Base-by-base conservation (phyloP, 2,888 invertebrate genomes). In the Chesias legatella region DNA sequence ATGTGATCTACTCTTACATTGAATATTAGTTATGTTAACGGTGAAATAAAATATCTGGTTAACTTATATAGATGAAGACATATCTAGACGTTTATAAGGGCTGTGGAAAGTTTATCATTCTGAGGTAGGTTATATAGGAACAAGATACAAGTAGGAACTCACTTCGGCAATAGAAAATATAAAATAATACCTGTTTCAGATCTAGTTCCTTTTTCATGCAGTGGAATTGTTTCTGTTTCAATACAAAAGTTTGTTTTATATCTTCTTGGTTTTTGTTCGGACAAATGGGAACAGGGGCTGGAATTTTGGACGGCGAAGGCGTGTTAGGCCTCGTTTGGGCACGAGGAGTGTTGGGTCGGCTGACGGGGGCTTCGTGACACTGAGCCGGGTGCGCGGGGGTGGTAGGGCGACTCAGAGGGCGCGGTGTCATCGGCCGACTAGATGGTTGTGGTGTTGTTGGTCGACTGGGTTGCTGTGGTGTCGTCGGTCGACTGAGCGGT, bases 181-280 rank as follows among this genome's bases (percentile, higher is more conserved):
- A 21, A 7, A 33, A 36, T 36, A 28, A 40, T 53, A 86, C 88
- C 71, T 88, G 88, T 63, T 84, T 86, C 20, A 85, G 48, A 58
- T 88, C 86, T n/a, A 88, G 58, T 44, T 86, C 86, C 51, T 76
- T 86, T 51, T 86, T 88, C 74, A 86, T 58, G 10, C 41, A 48
- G 10, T 72, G 69, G 51, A 81, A 85, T 57, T 79, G 68, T 48
- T 66, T 70, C 27, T 78, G 72, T 49, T 79, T 85, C 7, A 51
- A 45, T 5, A 44, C 40, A 38, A 68, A 83, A 2, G 58, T 44
- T 1, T 67, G 48, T 58, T 71, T 75, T 1, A 82, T 50, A 3
- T 71, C 67, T 4, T 70, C 67, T n/a, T 74, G 67, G 17, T 60
- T 64, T 20, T 43, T 39, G 1, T 29, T 0, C 22, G 32, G 11